phyloP scores from a whole-genome alignment of 2,888 invertebrate genomes.

The Oligia latruncula region DNA sequence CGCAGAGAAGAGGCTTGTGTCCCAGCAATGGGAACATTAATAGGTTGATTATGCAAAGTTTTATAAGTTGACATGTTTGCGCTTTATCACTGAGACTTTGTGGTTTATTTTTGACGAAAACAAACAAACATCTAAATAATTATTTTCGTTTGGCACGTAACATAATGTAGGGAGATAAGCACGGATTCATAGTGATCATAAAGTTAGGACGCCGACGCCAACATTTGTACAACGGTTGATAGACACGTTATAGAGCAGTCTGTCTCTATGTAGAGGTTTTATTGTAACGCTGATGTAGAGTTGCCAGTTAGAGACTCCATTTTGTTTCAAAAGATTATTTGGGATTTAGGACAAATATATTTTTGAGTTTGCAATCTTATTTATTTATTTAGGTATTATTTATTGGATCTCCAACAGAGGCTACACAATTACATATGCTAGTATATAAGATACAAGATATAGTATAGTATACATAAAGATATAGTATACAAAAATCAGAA shows the following conservation, averaged over 20 bases:
- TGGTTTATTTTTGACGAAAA: not conserved
- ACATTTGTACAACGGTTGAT: conserved; percentile 28
- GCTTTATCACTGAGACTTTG: not conserved
- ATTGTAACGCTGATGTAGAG: conserved; percentile 27
- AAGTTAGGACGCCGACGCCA: conserved; percentile 17
- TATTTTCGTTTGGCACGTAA: conserved; percentile 10
- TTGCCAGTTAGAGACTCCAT: conserved; percentile 26
- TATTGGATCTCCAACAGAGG: no score
- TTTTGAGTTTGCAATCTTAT: not conserved
- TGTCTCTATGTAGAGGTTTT: conserved; percentile 40
- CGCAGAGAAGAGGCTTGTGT: not conserved
- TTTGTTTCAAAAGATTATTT: conserved; percentile 26
- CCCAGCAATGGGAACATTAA: not conserved
- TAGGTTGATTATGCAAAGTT: not conserved
- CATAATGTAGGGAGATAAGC: conserved; percentile 20
- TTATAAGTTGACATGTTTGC: not conserved
- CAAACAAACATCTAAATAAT: not conserved
- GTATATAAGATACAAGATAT: no score
- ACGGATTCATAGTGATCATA: conserved; percentile 52
- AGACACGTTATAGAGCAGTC: conserved; percentile 18
- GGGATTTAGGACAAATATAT: not conserved
- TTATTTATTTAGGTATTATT: no score
- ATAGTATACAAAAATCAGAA: no score
- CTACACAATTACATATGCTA: no score
- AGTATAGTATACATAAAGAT: no score